phyloP scores from a whole-genome alignment of 1,140 invertebrate genomes.

The Atta texana region DNA sequence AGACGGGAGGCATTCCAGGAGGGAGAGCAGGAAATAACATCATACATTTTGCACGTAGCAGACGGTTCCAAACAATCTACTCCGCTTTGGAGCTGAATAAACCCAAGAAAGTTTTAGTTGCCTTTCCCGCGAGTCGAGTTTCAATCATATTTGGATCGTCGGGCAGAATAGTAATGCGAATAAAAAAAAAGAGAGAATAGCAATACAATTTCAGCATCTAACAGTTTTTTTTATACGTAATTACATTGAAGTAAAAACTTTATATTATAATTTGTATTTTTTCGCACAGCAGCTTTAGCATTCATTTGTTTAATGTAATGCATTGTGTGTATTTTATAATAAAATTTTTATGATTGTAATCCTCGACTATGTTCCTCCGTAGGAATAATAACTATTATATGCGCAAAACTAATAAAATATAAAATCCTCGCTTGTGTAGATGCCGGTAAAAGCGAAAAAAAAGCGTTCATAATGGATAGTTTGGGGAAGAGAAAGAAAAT shows the following conservation, averaged over 20 bases:
- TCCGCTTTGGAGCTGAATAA: slow-evolving; percentile 45
- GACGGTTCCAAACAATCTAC: slow-evolving; percentile 60
- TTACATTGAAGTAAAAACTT: slow-evolving; percentile 17
- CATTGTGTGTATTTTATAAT: slow-evolving; percentile 15
- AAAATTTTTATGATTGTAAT: slow-evolving; percentile 41
- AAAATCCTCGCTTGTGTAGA: slow-evolving; percentile 17
- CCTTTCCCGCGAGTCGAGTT: slow-evolving; percentile 14
- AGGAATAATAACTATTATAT: slow-evolving; percentile 30
- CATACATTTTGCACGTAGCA: slow-evolving; percentile 60
- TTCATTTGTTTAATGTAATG: neutral
- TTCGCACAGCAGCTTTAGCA: slow-evolving; percentile 3
- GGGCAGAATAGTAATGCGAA: neutral
- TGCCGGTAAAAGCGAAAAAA: neutral
- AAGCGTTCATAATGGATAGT: slow-evolving; percentile 22
- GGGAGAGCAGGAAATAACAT: slow-evolving; percentile 61
- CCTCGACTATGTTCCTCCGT: neutral
- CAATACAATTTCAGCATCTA: slow-evolving; percentile 6
- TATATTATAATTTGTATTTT: slow-evolving; percentile 13
- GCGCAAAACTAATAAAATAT: slow-evolving; percentile 35
- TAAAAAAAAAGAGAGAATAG: neutral
- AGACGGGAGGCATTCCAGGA: slow-evolving; percentile 20
- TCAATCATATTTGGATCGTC: slow-evolving; percentile 45
- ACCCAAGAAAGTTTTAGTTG: slow-evolving; percentile 50
- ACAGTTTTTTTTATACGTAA: neutral
- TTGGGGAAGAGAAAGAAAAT: slow-evolving; percentile 16